Conservation (phyloP, 2,888 invertebrate genomes). For the Stenoptilia bipunctidactyla region DNA sequence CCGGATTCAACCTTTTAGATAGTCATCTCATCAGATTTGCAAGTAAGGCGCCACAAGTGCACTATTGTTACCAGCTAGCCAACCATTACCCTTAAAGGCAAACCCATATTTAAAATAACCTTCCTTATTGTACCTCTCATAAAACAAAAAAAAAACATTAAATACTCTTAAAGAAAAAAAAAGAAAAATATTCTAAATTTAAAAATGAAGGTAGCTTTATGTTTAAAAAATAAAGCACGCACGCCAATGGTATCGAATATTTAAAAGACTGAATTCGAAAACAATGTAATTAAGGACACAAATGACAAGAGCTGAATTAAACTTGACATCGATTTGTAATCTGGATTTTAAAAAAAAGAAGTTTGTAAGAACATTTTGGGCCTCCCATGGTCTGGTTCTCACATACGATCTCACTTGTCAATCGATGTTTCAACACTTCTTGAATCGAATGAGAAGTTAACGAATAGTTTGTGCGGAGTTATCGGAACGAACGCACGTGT, state of each 20-base stretch:
- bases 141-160: too few species aligned
- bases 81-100: background rate
- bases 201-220: too few species aligned
- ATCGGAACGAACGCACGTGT: background rate
- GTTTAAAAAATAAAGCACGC: too few species aligned
- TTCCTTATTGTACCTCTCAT: background rate
- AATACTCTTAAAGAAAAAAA: too few species aligned
- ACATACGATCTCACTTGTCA: background rate
- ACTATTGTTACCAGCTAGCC: background rate
- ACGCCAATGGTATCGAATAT: too few species aligned
- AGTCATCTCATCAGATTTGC: background rate
- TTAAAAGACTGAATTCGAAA: too few species aligned
- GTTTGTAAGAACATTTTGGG: too few species aligned
- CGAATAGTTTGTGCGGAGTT: background rate
- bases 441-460: background rate
- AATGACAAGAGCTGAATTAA: too few species aligned
- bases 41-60: background rate
- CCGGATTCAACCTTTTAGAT: background rate
- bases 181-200: too few species aligned
- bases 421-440: conserved; percentile 1
- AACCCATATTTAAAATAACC: background rate
- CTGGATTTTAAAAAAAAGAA: too few species aligned
- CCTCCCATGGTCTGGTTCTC: background rate
- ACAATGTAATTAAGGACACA: too few species aligned
- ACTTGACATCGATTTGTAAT: too few species aligned